phyloP scores from a whole-genome alignment of 2,888 invertebrate species.

The Oscheius myriophilus region DNA sequence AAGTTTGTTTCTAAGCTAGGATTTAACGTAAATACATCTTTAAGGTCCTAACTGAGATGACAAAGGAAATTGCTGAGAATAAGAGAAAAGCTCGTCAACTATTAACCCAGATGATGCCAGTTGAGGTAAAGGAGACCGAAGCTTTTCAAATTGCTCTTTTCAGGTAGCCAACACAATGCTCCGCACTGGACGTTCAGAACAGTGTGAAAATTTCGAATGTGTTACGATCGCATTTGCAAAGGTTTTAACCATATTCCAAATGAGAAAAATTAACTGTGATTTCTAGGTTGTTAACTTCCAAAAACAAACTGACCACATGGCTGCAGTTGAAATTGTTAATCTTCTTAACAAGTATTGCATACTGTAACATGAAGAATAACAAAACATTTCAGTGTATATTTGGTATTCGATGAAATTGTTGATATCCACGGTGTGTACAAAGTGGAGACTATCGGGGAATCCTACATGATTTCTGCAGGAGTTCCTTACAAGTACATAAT shows the following conservation, averaged over 20 bases:
- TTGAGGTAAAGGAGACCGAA: slow-evolving; percentile 85
- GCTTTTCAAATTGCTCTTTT: slow-evolving; percentile 70
- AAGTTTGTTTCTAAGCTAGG: slow-evolving; percentile 10
- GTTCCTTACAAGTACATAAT: slow-evolving; percentile 44
- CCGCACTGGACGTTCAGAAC: slow-evolving; percentile 45
- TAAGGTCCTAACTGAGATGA: slow-evolving; percentile 91
- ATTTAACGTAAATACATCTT: background rate
- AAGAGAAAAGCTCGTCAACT: slow-evolving; percentile 94
- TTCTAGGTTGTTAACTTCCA: slow-evolving; percentile 79
- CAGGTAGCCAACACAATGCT: slow-evolving; percentile 51
- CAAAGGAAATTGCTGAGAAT: slow-evolving; percentile 92
- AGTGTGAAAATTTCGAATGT: slow-evolving; percentile 86
- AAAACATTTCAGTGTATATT: slow-evolving; percentile 41
- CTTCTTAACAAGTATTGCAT: slow-evolving; percentile 82
- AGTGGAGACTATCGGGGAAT: slow-evolving; percentile 62
- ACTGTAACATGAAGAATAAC: background rate
- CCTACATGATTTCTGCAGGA: slow-evolving; percentile 61
- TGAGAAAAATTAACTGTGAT: too few relatives aligned
- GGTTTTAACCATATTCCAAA: too few relatives aligned
- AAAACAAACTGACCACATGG: slow-evolving; percentile 91
- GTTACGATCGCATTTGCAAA: slow-evolving; percentile 96
- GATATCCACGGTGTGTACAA: slow-evolving; percentile 88
- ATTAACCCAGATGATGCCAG: slow-evolving; percentile 97
- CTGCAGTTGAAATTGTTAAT: slow-evolving; percentile 96
- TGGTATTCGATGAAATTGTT: slow-evolving; percentile 86